Evolutionary conservation across 2,797 vertebrate species (phyloP).

Genomic region (Diglossa cyanea): DNA sequence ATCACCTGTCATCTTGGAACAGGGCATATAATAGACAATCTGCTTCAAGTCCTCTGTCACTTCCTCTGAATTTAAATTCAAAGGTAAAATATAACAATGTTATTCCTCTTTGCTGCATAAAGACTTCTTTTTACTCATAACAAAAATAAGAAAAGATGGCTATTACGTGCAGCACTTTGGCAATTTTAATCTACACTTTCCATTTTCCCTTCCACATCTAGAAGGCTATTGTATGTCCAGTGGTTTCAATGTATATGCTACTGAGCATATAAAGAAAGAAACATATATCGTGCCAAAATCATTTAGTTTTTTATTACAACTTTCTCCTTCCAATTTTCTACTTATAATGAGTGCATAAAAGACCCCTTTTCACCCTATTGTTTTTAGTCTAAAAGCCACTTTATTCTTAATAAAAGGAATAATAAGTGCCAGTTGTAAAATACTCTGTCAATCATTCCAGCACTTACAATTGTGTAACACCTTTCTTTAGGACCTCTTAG

Average conservation of each 20-base stretch:
- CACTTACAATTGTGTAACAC: constrained; percentile 70
- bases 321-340: constrained; percentile 73
- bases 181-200: constrained; percentile 40
- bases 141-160: constrained; percentile 49
- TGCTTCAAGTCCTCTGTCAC: not conserved
- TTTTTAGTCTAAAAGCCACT: constrained; percentile 80
- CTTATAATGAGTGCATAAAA: constrained; percentile 77
- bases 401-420: constrained; percentile 77
- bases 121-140: constrained; percentile 46
- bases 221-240: constrained; percentile 46
- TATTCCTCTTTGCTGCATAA: constrained; percentile 49
- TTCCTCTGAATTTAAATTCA: not conserved
- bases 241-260: constrained; percentile 29
- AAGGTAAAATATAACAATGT: constrained; percentile 11
- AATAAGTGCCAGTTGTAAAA: constrained; percentile 77
- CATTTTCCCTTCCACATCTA: constrained; percentile 25
- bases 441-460: constrained; percentile 76
- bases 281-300: constrained; percentile 57
- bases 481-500: constrained; percentile 70
- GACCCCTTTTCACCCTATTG: constrained; percentile 73
- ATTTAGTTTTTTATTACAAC: constrained; percentile 70
- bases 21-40: not conserved
- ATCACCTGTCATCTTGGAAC: not conserved
- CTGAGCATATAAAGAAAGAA: constrained; percentile 61
- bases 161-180: constrained; percentile 35